A percentile compares a stretch with the other conserved stretches of the same genome.
phyloP scores from a whole-genome alignment of 23 tunicate species.

The Pegea sp. region DNA sequence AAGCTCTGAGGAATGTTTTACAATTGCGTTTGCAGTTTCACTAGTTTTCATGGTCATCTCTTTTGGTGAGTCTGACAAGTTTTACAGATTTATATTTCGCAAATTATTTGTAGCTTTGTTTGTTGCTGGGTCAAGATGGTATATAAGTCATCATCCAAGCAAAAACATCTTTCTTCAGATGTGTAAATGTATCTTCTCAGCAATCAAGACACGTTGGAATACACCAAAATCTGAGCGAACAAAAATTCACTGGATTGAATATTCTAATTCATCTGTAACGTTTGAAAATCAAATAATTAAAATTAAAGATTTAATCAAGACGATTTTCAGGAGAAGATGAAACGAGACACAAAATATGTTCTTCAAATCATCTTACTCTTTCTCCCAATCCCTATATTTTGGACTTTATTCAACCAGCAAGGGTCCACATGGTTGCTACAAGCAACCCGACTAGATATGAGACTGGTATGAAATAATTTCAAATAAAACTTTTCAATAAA shows the following conservation, averaged over 20 bases:
- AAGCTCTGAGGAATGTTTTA: constrained; percentile 73
- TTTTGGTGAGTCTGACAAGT: constrained; percentile 20
- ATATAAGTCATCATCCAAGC: constrained; percentile 70
- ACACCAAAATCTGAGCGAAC: constrained; percentile 68
- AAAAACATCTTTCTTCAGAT: constrained; percentile 55
- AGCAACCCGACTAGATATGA: constrained; percentile 83
- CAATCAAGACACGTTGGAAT: constrained; percentile 61
- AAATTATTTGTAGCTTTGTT: constrained; percentile 30
- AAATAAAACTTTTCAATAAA: background rate
- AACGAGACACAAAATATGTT: constrained; percentile 90
- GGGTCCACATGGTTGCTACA: constrained; percentile 94
- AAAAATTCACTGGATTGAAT: constrained; percentile 84
- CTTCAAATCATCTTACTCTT: constrained; percentile 57
- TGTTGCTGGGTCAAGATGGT: constrained; percentile 61
- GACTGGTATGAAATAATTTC: constrained; percentile 32
- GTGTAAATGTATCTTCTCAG: constrained; percentile 62
- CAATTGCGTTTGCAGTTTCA: constrained; percentile 92
- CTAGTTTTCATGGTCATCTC: constrained; percentile 86
- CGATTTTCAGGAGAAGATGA: constrained; percentile 64
- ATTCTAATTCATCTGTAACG: constrained; percentile 40
- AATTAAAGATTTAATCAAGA: no score
- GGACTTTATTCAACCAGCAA: constrained; percentile 98
- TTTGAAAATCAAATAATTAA: no score
- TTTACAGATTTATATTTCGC: background rate
- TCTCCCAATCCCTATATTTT: constrained; percentile 83